Evolutionary conservation across 2,797 vertebrate genomes (phyloP).

Genomic region (Gadopsis marmoratus): DNA sequence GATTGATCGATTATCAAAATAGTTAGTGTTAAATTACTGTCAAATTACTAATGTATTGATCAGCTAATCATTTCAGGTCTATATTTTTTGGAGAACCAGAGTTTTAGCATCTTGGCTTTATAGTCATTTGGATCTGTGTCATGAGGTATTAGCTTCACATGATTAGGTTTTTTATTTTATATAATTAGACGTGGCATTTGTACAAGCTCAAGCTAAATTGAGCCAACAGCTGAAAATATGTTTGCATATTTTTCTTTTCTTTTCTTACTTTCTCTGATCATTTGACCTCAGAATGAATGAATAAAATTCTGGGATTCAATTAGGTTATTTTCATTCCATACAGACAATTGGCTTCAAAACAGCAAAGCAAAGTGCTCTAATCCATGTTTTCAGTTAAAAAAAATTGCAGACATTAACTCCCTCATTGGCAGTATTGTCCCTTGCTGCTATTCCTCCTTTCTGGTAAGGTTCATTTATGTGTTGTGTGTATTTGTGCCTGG

Average conservation of each 20-base stretch:
- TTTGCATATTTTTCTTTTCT: slow-evolving; percentile 21
- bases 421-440: slow-evolving; percentile 42
- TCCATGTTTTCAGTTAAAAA: slow-evolving; percentile 38
- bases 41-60: not conserved
- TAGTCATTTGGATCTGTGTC: slow-evolving; percentile 22
- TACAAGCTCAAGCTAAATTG: slow-evolving; percentile 25
- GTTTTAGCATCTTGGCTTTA: no score
- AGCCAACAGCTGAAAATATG: slow-evolving; percentile 45
- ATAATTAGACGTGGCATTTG: slow-evolving; percentile 30
- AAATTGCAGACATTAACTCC: slow-evolving; percentile 42
- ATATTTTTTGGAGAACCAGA: not conserved
- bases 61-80: not conserved
- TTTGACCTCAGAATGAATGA: slow-evolving; percentile 46
- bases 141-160: slow-evolving; percentile 28
- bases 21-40: not conserved
- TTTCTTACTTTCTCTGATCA: slow-evolving; percentile 13
- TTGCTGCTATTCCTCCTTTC: slow-evolving; percentile 38
- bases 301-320: slow-evolving; percentile 12
- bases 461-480: slow-evolving; percentile 37
- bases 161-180: slow-evolving; percentile 35
- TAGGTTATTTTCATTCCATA: slow-evolving; percentile 14
- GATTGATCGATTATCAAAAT: not conserved
- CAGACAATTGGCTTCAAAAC: slow-evolving; percentile 29
- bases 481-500: slow-evolving; percentile 4
- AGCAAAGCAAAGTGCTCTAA: slow-evolving; percentile 8